Conservation (phyloP, 2,888 invertebrate species). For the Drosophila glabriapex region DNA sequence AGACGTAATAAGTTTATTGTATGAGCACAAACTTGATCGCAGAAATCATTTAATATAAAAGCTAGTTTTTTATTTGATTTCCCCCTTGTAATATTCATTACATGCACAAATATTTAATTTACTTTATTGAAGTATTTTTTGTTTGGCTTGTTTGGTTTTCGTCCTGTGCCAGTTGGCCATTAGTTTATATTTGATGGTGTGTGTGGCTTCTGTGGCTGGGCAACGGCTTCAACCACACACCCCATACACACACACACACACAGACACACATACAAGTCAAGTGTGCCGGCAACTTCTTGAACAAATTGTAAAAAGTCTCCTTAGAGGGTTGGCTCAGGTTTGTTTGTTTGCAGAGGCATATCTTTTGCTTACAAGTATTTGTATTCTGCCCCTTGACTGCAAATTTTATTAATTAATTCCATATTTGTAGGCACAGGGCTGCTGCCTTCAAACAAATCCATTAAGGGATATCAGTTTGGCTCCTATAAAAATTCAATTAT, state of each 20-base stretch:
- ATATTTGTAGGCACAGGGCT: conserved; percentile 31
- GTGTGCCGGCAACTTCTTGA: conserved; percentile 57
- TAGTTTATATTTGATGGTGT: conserved; percentile 39
- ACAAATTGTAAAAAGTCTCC: conserved; percentile 47
- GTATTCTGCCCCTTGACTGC: conserved; percentile 37
- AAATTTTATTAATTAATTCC: conserved; percentile 74
- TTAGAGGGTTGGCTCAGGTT: conserved; percentile 16
- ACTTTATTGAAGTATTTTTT: conserved; percentile 71
- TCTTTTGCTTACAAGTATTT: conserved; percentile 32
- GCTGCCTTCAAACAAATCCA: conserved; percentile 14
- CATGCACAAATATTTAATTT: conserved; percentile 74
- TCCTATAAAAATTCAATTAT: conserved; percentile 55
- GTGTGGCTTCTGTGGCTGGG: conserved; percentile 38
- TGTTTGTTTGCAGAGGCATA: conserved; percentile 56
- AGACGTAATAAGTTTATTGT: neutral
- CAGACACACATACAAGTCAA: conserved; percentile 18
- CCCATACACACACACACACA: conserved; percentile 9
- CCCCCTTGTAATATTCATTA: conserved; percentile 48
- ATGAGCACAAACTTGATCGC: conserved; percentile 27
- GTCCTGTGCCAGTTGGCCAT: conserved; percentile 42
- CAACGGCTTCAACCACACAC: conserved; percentile 29
- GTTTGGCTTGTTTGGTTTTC: conserved; percentile 52
- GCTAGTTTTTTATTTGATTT: conserved; percentile 8
- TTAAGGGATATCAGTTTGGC: conserved; percentile 22
- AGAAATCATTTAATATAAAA: conserved; percentile 53